Percentiles rank a stretch among this genome's conserved stretches.
These are phyloP conservation scores for Eleginops maclovinus DNA, from an alignment of 2,113 vertebrate genomes.

Conservation along the genomic window DNA sequence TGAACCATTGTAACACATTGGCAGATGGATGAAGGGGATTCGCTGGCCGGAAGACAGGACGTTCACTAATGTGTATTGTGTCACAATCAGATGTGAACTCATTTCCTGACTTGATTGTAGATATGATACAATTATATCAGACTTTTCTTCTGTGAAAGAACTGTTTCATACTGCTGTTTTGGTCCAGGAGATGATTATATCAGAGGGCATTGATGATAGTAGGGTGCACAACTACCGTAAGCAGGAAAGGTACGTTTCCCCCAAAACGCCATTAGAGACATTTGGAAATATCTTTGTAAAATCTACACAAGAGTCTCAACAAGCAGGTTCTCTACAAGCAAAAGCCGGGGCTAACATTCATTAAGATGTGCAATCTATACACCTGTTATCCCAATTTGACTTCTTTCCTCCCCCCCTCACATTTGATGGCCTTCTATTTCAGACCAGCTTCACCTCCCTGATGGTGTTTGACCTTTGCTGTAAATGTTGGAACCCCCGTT, in stretches of 20 bases:
- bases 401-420: not conserved
- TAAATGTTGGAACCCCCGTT: not conserved
- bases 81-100: conserved; percentile 12
- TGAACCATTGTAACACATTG: conserved; percentile 4
- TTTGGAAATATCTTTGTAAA: too few relatives aligned
- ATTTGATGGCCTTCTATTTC: not conserved
- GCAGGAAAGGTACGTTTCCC: not conserved
- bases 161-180: too few relatives aligned
- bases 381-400: not conserved
- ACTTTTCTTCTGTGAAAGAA: too few relatives aligned
- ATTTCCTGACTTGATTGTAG: conserved; percentile 16
- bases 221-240: not conserved
- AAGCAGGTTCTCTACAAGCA: too few relatives aligned
- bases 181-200: too few relatives aligned
- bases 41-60: conserved; percentile 1
- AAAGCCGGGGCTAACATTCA: not conserved
- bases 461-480: not conserved
- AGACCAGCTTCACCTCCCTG: not conserved
- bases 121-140: conserved; percentile 16
- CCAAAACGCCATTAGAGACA: not conserved
- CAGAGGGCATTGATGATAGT: too few relatives aligned
- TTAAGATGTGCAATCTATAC: not conserved
- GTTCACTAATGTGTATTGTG: not conserved
- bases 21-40: not conserved
- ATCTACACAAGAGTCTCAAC: too few relatives aligned